Evolutionary conservation across 2,113 vertebrate genomes (phyloP).

Genomic region (Caretta caretta): DNA sequence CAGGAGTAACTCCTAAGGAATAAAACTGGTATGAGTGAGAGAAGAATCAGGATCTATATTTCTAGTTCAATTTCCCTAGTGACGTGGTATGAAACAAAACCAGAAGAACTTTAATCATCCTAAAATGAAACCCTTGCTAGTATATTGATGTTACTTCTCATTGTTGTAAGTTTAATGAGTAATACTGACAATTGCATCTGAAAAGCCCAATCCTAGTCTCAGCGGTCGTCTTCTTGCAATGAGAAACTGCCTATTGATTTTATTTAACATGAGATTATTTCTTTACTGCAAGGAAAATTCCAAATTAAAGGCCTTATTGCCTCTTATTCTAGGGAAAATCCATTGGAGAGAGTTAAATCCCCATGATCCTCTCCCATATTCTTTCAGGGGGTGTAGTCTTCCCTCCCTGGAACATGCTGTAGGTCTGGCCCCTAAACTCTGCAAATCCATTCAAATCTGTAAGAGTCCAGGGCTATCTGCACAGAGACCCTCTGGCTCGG

Average conservation of each 20-base stretch:
- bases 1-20: background rate
- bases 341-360: background rate
- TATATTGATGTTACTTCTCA: background rate
- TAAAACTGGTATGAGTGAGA: background rate
- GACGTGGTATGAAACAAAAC: background rate
- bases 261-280: background rate
- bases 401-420: background rate
- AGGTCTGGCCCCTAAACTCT: background rate
- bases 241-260: background rate
- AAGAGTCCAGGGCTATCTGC: background rate
- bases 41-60: background rate
- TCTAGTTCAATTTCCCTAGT: background rate
- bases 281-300: background rate
- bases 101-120: background rate
- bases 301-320: background rate
- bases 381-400: rapidly evolving
- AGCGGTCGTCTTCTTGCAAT: background rate
- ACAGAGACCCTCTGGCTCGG: background rate
- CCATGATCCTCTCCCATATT: background rate
- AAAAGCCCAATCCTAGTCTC: background rate
- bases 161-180: background rate
- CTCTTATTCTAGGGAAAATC: background rate
- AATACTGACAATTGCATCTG: background rate
- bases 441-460: background rate
- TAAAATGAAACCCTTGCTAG: too few species aligned